phyloP scores from a whole-genome alignment of 2,113 vertebrate genomes.

The Chionis minor region DNA sequence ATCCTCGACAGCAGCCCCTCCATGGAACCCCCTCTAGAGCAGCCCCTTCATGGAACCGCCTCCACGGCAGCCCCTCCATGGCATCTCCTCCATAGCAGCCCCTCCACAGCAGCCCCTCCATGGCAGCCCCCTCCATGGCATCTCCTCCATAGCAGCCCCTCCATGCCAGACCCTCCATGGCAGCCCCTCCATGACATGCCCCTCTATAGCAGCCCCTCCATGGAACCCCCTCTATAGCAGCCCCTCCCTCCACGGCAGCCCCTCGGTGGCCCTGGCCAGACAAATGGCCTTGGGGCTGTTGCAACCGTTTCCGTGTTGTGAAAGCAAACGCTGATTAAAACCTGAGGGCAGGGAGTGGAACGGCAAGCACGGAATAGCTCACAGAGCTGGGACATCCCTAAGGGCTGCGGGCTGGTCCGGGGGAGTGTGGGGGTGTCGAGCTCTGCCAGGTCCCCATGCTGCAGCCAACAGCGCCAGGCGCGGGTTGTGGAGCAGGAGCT shows the following conservation, averaged over 20 bases:
- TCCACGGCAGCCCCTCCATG: neutral
- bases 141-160: too few species aligned
- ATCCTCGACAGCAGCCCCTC: neutral
- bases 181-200: too few species aligned
- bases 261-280: neutral
- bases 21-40: too few species aligned
- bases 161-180: too few species aligned
- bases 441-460: neutral
- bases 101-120: neutral
- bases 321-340: neutral
- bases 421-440: neutral
- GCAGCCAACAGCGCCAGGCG: fast-evolving
- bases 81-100: neutral
- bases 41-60: neutral
- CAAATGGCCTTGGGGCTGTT: neutral
- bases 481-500: neutral
- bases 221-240: neutral
- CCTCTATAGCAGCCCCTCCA: too few species aligned
- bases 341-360: neutral
- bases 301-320: neutral
- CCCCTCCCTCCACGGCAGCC: neutral
- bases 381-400: neutral
- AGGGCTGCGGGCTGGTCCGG: neutral
- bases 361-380: fast-evolving
- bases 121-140: too few species aligned